Evolutionary conservation across 2,797 vertebrate species (phyloP), one percentile per base, ranked within the genome.

Genomic region (Trachops cirrhosus): DNA sequence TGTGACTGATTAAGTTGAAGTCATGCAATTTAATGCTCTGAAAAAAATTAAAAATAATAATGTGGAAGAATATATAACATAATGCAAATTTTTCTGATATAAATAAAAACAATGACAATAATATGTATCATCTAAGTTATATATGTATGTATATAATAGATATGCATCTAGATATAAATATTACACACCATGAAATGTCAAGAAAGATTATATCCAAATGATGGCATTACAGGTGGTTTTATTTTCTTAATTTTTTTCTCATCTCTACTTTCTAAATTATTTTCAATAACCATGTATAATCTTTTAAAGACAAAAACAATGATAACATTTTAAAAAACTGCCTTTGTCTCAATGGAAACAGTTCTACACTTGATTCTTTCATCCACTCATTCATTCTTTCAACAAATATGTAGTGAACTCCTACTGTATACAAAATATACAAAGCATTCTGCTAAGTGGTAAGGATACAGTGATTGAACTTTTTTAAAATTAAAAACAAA

Each of bases 1-100:
- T 24, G 26, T 39, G 85, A 78, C 87, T 62, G 41, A 80, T 59
- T 84, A 93, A 68, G 54, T 16, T 85, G 87, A 93, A 95, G 46
- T 74, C 34, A 74, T 32, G 32, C 34, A 95, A 91, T 74, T 34
- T 93, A 91, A 91, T 88, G 32, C 24, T 52, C 78, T 68, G 37
- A 74, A 93, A 88, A 75, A 73, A 48, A 39, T 41, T 14, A 44
- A 62, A 84, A 41, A 50, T 64, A 73, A 39, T 64, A 79, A 88
- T 50, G 39, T 39, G 7, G 29, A 68, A 79, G 24, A 91, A 59
- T 84, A 79, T 74, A 59, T 59, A 86, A 48, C 54, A 37, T 67
- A n/a, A 57, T 68, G 48, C 39, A 88, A 79, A 73, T 8, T 9
- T 68, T 96, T 93, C 54, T 73, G 15, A 79, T 19, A 48, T 29